phyloP scores from a whole-genome alignment of 2,113 vertebrate species.

The Cavia porcellus region DNA sequence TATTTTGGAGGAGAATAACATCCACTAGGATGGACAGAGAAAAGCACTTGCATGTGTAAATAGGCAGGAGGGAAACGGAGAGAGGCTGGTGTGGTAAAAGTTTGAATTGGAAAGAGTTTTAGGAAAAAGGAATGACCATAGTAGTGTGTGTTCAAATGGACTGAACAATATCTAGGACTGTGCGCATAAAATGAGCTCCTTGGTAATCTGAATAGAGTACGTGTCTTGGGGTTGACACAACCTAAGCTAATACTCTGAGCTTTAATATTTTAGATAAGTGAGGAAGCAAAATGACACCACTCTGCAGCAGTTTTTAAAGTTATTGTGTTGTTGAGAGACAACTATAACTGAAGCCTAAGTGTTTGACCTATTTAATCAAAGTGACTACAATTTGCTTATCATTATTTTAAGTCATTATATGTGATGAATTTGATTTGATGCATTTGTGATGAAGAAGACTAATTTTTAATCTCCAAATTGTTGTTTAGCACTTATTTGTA shows the following conservation, averaged over 20 bases:
- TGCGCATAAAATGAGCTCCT: neutral
- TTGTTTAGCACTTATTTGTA: neutral
- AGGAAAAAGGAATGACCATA: neutral
- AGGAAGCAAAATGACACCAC: neutral
- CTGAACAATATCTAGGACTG: neutral
- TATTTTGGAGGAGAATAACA: neutral
- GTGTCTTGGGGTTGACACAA: neutral
- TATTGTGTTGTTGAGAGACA: rapidly evolving
- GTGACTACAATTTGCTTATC: neutral
- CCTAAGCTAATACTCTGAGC: neutral
- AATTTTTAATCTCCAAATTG: neutral
- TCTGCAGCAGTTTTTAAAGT: neutral
- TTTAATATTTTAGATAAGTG: neutral
- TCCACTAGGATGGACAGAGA: neutral
- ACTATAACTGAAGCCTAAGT: neutral
- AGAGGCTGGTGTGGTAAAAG: neutral
- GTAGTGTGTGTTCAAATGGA: neutral
- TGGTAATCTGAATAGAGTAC: neutral
- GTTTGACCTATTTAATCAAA: neutral
- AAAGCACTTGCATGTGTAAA: neutral
- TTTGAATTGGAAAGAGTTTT: neutral
- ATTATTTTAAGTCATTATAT: neutral
- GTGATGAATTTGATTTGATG: neutral
- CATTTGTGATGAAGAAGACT: neutral
- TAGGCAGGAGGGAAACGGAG: neutral